Base-by-base conservation (phyloP, 2,888 invertebrate genomes). In the Gastrophysa polygoni region DNA sequence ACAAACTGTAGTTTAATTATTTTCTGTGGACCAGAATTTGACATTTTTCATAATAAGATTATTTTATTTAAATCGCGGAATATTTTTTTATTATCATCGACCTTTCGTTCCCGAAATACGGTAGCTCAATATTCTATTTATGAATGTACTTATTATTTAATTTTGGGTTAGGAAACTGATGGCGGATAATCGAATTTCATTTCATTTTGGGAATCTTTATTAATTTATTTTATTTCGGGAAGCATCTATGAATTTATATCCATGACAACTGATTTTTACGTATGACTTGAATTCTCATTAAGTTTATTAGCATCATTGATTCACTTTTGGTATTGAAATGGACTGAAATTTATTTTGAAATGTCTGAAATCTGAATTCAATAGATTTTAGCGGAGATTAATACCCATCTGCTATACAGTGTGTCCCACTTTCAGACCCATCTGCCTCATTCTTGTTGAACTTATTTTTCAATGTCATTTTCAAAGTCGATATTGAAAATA, bases 1-100 rank as follows among this genome's bases (percentile, higher is more conserved):
- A 75, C 73, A 75, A 71, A 55, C 14, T 62, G 63, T 71, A 72
- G 69, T 66, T 68, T 67, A 72, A 71, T 69, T 70, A 67, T 64
- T 68, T 64, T 68, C 66, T 68, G 68, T 57, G 68, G 68, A 63
- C 68, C 63, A 67, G 61, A 67, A 65, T 64, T 66, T 66, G 60
- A 64, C 52, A 34, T 54, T 61, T 49, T 54, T 56, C 60, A 51
- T 56, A 63, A 57, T 51, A 49, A 52, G 62, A 38, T 48, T 63
- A 61, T 64, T 46, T 63, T 54, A 48, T 66, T 63, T 67, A 65
- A 66, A 67, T 69, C 63, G 61, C 59, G 44, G 55, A 58, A 52
- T 56, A 63, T 68, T 64, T 68, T 65, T 64, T 69, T 66, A 64
- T 66, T 63, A 63, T 17, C 49, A 67, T 70, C 63, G 70, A 69